Evolutionary conservation across 2,797 vertebrate genomes (phyloP), one percentile per base, ranked within the genome.

Genomic region (Selene dorsalis): DNA sequence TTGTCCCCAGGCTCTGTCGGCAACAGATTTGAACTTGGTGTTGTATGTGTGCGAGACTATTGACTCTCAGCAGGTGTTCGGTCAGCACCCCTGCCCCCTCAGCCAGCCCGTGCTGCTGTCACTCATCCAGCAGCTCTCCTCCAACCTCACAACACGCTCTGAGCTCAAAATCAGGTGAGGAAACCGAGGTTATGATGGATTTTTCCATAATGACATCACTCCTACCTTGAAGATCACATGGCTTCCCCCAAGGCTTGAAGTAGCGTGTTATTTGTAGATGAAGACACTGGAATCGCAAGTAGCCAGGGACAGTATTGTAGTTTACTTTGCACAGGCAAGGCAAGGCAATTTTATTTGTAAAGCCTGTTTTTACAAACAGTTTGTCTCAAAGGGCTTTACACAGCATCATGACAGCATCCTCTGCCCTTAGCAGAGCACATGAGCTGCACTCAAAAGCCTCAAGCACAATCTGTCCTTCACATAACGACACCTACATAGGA

Each of bases 21-120:
- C 98, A 0, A 96, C 98, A 0, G 98, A 99, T 84, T 94, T 99
- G 88, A 99, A 97, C 86, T 90, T 99, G 92, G 98, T 99, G 60
- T 91, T 99, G 39, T 99, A 98, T 0, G 98, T 99, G 56, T 99
- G 98, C 43, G 98, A 99, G 92, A 99, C 98, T 39, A 96, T 99
- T 69, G 97, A 99, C 87, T 95, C 96, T 13, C 96, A 97, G 94
- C 97, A 98, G 88, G 97, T 99, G 48, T 99, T 99, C 50, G 96
- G 97, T 8, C 97, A 98, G 90, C 94, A 95, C 32, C 96, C 98
- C 0, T 99, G 98, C 72, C 96, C 98, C 0, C 96, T 99, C 47
- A 97, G 96, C 88, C 98, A 99, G 93, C 98, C 98, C 0, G 98
- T 99, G 77, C 96, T 99, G 88, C 96, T 99, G 78, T 99, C 98